Evolutionary conservation across 2,888 invertebrate species (phyloP).

Genomic region (Trachelus stipa): DNA sequence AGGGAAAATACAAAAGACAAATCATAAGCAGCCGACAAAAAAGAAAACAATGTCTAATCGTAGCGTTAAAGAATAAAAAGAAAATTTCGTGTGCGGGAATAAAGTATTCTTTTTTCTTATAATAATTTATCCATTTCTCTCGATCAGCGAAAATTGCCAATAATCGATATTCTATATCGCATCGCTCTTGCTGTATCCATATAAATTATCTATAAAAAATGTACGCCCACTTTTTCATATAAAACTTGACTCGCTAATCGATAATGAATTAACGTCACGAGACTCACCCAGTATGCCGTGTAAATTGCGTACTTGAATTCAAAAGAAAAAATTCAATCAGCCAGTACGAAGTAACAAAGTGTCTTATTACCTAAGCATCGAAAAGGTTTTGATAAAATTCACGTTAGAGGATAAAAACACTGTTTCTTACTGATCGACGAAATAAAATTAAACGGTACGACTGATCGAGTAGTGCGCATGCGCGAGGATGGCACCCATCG

Average conservation of each 20-base stretch:
- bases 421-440: background rate
- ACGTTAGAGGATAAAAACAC: background rate
- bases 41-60: background rate
- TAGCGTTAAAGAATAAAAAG: background rate
- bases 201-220: background rate
- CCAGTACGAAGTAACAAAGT: background rate
- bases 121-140: background rate
- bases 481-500: background rate
- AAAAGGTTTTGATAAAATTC: background rate
- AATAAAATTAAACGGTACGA: background rate
- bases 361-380: background rate
- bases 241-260: constrained; percentile 18
- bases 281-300: background rate
- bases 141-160: background rate
- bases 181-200: background rate
- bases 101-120: background rate
- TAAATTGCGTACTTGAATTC: background rate
- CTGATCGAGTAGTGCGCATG: background rate
- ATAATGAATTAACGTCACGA: background rate
- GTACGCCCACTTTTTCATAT: constrained; percentile 14
- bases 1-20: no score
- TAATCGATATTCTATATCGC: background rate
- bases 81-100: background rate
- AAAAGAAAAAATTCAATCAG: background rate
- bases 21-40: background rate